Conservation (phyloP, 2,888 invertebrate species). For the Callosobruchus maculatus region DNA sequence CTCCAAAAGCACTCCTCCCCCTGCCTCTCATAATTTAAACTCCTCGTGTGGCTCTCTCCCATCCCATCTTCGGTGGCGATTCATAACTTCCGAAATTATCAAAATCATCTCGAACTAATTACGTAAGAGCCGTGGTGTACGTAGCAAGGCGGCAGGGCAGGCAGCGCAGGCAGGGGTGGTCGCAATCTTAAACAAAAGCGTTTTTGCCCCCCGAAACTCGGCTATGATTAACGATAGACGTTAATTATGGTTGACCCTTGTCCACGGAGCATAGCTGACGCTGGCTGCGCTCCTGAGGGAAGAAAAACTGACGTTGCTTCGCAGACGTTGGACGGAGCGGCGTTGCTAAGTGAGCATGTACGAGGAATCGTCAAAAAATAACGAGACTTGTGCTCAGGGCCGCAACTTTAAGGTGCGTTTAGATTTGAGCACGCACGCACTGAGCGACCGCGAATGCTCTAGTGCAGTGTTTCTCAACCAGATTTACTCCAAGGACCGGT, state of each 20-base stretch:
- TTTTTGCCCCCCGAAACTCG: slow-evolving; percentile 30
- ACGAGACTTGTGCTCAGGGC: too few relatives aligned
- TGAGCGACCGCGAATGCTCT: too few relatives aligned
- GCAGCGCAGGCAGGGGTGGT: slow-evolving; percentile 19
- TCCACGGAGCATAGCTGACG: slow-evolving; percentile 17
- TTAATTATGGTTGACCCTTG: slow-evolving; percentile 40
- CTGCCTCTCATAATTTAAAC: not conserved
- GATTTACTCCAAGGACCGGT: too few relatives aligned
- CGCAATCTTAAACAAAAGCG: slow-evolving; percentile 32
- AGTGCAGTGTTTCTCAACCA: too few relatives aligned
- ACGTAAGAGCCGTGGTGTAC: slow-evolving; percentile 22
- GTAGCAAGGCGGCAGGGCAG: too few relatives aligned
- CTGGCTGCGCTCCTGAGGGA: not conserved
- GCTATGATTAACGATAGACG: slow-evolving; percentile 40
- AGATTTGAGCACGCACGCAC: too few relatives aligned
- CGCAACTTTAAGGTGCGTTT: too few relatives aligned
- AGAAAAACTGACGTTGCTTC: not conserved
- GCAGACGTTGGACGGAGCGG: too few relatives aligned
- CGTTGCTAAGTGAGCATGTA: too few relatives aligned
- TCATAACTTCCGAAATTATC: slow-evolving; percentile 19
- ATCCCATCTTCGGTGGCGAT: not conserved
- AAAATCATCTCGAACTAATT: slow-evolving; percentile 27
- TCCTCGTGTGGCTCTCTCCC: not conserved
- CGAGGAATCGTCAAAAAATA: too few relatives aligned
- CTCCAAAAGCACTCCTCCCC: not conserved